Evolutionary conservation across 2,113 vertebrate genomes (phyloP).

Genomic region (Hippocampus abdominalis): DNA sequence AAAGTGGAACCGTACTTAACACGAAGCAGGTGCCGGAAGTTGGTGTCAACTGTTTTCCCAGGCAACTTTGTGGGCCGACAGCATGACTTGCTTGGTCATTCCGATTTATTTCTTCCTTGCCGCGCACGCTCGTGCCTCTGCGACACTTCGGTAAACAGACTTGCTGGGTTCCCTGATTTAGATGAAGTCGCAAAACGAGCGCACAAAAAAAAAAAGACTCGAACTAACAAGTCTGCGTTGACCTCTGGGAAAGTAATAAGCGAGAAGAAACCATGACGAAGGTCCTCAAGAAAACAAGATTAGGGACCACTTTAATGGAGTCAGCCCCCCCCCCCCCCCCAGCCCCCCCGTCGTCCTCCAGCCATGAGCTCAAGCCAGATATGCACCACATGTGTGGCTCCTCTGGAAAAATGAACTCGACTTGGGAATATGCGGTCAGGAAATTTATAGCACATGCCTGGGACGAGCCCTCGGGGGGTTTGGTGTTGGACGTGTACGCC

Average conservation of each 20-base stretch:
- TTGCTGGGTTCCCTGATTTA: background rate
- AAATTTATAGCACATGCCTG: constrained; percentile 78
- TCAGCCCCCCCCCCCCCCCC: constrained; percentile 34
- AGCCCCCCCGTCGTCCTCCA: constrained; percentile 43
- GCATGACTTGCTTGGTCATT: constrained; percentile 73
- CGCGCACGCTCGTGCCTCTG: background rate
- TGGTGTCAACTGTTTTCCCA: constrained; percentile 76
- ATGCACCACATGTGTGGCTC: constrained; percentile 71
- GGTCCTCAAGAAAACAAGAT: constrained; percentile 54
- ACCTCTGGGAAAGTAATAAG: constrained; percentile 19
- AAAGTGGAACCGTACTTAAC: constrained; percentile 15
- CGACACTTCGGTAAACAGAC: background rate
- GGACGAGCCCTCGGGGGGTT: constrained; percentile 62
- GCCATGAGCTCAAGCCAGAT: constrained; percentile 64
- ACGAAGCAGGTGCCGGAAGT: constrained; percentile 75
- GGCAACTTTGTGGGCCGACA: constrained; percentile 67
- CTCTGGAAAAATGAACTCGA: constrained; percentile 71
- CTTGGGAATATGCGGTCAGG: constrained; percentile 75
- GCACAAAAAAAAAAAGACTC: constrained; percentile 6
- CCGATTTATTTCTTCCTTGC: constrained; percentile 42
- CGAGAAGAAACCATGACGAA: constrained; percentile 22
- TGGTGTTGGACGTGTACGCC: constrained; percentile 15
- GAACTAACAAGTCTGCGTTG: background rate
- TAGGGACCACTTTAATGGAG: constrained; percentile 61
- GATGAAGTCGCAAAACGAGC: background rate